Evolutionary conservation across 2,113 vertebrate species (phyloP).

Genomic region (Mobula hypostoma): DNA sequence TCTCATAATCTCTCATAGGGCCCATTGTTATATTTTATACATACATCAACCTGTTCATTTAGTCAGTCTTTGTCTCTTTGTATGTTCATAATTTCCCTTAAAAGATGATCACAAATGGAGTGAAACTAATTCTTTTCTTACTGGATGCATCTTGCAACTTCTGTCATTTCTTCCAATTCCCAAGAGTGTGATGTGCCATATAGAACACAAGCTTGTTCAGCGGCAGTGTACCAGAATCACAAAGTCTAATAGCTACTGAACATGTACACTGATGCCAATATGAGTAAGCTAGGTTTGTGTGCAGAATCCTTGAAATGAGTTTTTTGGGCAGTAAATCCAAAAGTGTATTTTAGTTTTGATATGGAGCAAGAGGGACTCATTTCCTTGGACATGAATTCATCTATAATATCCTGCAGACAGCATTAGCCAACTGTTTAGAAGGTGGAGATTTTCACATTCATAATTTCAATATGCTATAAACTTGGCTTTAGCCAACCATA

Average conservation of each 20-base stretch:
- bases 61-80: neutral
- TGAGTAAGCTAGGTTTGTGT: neutral
- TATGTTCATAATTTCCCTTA: slow-evolving; percentile 25
- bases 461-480: neutral
- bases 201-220: neutral
- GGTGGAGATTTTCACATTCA: neutral
- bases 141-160: slow-evolving; percentile 20
- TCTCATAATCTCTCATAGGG: slow-evolving; percentile 19
- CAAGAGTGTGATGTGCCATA: neutral
- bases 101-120: neutral
- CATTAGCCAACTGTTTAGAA: neutral
- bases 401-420: neutral
- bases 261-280: neutral
- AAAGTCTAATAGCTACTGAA: slow-evolving; percentile 14
- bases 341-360: neutral
- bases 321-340: slow-evolving; percentile 24
- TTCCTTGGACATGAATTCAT: neutral
- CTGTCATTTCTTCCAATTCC: slow-evolving; percentile 2
- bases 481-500: neutral
- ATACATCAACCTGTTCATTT: slow-evolving; percentile 32
- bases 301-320: slow-evolving; percentile 22
- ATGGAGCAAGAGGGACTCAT: slow-evolving; percentile 1
- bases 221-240: neutral
- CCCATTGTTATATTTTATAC: slow-evolving; percentile 20
- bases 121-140: slow-evolving; percentile 28